Evolutionary conservation across 2,888 invertebrate species (phyloP), one percentile per base, ranked within the genome.

Genomic region (Drosophila pullipes): DNA sequence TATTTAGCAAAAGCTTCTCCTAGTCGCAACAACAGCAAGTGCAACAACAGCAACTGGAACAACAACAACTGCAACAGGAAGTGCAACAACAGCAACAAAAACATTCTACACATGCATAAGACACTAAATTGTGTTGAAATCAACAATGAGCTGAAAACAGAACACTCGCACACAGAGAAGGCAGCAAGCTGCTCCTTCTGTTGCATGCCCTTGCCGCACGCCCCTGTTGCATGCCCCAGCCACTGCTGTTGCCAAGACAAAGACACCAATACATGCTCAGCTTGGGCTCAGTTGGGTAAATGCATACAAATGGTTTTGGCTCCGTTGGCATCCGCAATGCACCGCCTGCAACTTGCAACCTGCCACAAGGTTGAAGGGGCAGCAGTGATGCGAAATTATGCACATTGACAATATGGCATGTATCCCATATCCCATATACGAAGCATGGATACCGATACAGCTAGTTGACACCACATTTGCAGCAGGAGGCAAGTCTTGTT

Each of bases 81-180:
- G 52, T 59, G 62, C 57, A 63, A 37, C 69, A 62, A 28, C 62
- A 69, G 52, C 69, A 69, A 60, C 69, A 54, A 68, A 73, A 69
- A 60, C 70, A 53, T 30, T 35, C 57, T 49, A 31, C 73, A 70
- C 76, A 79, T 74, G 82, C 77, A 88, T 82, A 91, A 88, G 86
- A 83, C 86, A 85, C 89, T 81, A 91, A 85, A 91, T 90, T 91
- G 90, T 90, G 91, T 81, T 88, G 91, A 90, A 91, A 91, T 88
- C 90, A 91, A 88, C 87, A 90, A 86, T 91, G 85, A 90, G 90
- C 78, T 81, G 76, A 79, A 82, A 85, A 84, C 80, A 85, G 73
- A 66, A 69, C 81, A 71, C 75, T 50, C 76, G 69, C 61, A 54
- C 61, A 64, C 47, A 69, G 64, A 53, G 41, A 74, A 22, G 31